These are phyloP conservation scores for Dermochelys coriacea DNA, from an alignment of 2,797 vertebrate species.

Conservation along the genomic window DNA sequence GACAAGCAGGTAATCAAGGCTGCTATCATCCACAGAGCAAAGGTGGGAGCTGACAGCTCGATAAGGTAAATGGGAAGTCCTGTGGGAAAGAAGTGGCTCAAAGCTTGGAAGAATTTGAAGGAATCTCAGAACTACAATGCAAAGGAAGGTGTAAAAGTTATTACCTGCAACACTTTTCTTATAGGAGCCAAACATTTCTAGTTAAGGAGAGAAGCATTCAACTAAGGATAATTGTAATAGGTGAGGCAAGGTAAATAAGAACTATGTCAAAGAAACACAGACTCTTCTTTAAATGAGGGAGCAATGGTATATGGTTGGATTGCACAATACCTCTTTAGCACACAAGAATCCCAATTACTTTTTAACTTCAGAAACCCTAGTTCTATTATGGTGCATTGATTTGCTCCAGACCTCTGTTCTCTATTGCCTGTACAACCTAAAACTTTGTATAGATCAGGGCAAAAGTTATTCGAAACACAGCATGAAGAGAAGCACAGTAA, in stretches of 20 bases:
- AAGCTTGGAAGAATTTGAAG: neutral
- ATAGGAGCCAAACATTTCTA: neutral
- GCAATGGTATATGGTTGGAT: neutral
- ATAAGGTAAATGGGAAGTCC: rapidly evolving
- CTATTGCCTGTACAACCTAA: neutral
- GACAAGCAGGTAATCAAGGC: neutral
- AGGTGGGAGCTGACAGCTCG: conserved; percentile 2
- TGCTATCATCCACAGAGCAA: neutral
- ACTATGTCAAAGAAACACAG: neutral
- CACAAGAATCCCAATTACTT: neutral
- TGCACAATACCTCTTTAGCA: neutral
- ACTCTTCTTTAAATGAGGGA: neutral
- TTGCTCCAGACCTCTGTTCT: neutral
- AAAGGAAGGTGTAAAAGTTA: neutral
- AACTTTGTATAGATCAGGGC: neutral
- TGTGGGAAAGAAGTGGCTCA: neutral
- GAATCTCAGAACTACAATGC: neutral
- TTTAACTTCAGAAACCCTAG: neutral
- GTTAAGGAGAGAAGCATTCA: neutral
- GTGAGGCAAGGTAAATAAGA: neutral
- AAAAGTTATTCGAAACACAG: conserved; percentile 19
- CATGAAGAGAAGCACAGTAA: neutral
- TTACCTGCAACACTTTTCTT: neutral
- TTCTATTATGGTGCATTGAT: neutral
- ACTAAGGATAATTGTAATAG: neutral